Evolutionary conservation across 2,888 invertebrate species (phyloP).

Genomic region (Machimus atricapillus): DNA sequence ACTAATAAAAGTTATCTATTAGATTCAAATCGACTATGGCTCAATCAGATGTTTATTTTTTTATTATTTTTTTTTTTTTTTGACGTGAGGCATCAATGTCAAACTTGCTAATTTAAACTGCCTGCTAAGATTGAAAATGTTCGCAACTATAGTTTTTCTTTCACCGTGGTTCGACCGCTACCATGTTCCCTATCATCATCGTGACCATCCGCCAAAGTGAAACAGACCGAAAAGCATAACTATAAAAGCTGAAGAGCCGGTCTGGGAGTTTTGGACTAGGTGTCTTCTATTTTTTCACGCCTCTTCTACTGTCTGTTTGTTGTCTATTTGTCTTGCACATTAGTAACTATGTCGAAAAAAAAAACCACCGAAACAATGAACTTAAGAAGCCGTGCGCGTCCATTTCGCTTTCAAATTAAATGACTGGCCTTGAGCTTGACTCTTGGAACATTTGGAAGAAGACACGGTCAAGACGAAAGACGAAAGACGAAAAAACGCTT

Average conservation of each 20-base stretch:
- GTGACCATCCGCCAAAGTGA: not conserved
- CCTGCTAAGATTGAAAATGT: not conserved
- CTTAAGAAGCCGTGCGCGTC: not conserved
- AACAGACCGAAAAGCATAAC: not conserved
- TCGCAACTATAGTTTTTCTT: not conserved
- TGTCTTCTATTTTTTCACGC: not conserved
- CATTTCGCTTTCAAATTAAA: constrained; percentile 9
- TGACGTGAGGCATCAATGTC: not conserved
- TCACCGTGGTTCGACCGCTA: not conserved
- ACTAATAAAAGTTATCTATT: not conserved
- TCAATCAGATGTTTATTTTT: not conserved
- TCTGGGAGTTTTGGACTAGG: not conserved
- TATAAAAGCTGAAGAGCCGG: not conserved
- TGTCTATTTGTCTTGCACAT: not conserved
- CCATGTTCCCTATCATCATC: not conserved
- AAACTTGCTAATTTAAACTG: not conserved
- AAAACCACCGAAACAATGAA: constrained; percentile 13
- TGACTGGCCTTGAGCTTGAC: constrained; percentile 26
- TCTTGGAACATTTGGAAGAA: not conserved
- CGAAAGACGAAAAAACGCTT: not conserved
- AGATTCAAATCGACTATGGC: not conserved
- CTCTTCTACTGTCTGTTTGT: not conserved
- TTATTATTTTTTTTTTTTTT: not conserved
- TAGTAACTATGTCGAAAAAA: not conserved
- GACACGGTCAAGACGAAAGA: not conserved